Percentiles rank a stretch among this genome's conserved stretches.
These are phyloP conservation scores for Darevskia mixta DNA, from an alignment of 2,797 vertebrate genomes.

Conservation along the genomic window DNA sequence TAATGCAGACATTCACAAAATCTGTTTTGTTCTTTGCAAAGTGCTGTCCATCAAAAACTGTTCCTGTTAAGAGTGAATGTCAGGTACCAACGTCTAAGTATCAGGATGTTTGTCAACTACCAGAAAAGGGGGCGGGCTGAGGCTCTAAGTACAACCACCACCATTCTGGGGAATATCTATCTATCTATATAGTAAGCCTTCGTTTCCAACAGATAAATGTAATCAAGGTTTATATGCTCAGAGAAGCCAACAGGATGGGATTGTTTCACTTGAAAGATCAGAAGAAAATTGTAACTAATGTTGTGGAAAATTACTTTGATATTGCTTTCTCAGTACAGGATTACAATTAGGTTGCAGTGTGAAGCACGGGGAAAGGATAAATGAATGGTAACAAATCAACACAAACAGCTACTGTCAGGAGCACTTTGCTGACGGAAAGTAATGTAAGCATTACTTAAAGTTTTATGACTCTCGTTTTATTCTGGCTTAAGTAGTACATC, in stretches of 20 bases:
- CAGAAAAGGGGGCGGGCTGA: constrained; percentile 23
- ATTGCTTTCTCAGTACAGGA: constrained; percentile 87
- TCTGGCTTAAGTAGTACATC: constrained; percentile 70
- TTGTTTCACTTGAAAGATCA: constrained; percentile 84
- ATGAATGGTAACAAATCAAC: constrained; percentile 87
- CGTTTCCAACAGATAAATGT: constrained; percentile 84
- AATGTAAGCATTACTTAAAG: constrained; percentile 84
- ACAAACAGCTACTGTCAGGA: constrained; percentile 89
- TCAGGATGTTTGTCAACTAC: constrained; percentile 61
- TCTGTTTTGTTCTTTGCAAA: constrained; percentile 43
- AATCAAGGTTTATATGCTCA: constrained; percentile 84
- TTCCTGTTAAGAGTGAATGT: constrained; percentile 29
- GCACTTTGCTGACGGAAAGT: constrained; percentile 81
- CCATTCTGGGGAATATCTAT: constrained; percentile 29
- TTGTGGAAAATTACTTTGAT: constrained; percentile 90
- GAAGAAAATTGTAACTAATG: constrained; percentile 87
- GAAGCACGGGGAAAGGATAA: constrained; percentile 79
- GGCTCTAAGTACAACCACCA: constrained; percentile 21
- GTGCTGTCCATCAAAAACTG: constrained; percentile 27
- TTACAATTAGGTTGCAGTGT: constrained; percentile 86
- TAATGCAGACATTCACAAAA: constrained; percentile 34
- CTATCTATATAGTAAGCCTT: constrained; percentile 74
- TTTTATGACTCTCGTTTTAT: constrained; percentile 76
- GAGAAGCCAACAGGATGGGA: constrained; percentile 83
- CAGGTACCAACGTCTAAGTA: constrained; percentile 41